These are phyloP conservation scores for Mya arenaria DNA, from an alignment of 1,140 invertebrate species.

Conservation along the genomic window DNA sequence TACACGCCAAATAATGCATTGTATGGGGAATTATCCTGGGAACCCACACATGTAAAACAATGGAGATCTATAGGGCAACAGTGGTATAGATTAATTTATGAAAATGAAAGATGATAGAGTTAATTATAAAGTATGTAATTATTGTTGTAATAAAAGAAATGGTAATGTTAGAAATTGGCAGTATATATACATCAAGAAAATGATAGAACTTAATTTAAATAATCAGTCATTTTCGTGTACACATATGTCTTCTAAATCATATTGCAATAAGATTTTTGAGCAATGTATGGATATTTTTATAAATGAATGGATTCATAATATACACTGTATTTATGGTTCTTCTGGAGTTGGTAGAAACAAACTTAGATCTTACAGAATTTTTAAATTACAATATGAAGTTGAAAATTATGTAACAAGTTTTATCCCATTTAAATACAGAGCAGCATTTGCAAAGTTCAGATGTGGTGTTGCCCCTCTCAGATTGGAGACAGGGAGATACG, in stretches of 20 bases:
- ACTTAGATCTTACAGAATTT: slow-evolving; percentile 21
- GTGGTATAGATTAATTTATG: background rate
- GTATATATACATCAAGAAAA: background rate
- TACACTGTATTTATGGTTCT: background rate
- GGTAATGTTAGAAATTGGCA: background rate
- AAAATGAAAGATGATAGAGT: background rate
- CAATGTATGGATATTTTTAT: background rate
- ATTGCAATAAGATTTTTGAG: background rate
- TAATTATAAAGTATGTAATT: background rate
- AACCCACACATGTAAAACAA: slow-evolving; percentile 4
- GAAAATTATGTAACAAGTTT: background rate
- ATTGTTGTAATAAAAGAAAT: background rate
- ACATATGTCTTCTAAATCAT: background rate
- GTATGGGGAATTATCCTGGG: background rate
- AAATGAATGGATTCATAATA: slow-evolving; percentile 7
- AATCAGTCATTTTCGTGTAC: background rate
- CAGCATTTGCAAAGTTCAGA: slow-evolving; percentile 17
- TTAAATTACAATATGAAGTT: slow-evolving; percentile 2
- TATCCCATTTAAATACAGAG: slow-evolving; percentile 1
- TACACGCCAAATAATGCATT: slow-evolving; percentile 4
- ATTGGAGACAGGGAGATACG: slow-evolving; percentile 11
- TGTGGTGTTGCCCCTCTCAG: slow-evolving; percentile 21
- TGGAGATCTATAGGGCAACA: background rate
- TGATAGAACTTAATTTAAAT: background rate
- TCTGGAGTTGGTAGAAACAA: slow-evolving; percentile 5